Percentiles rank a stretch among this genome's conserved stretches.
These are phyloP conservation scores for Drosophila carrolli DNA, from an alignment of 1,140 invertebrate species.

Conservation along the genomic window DNA sequence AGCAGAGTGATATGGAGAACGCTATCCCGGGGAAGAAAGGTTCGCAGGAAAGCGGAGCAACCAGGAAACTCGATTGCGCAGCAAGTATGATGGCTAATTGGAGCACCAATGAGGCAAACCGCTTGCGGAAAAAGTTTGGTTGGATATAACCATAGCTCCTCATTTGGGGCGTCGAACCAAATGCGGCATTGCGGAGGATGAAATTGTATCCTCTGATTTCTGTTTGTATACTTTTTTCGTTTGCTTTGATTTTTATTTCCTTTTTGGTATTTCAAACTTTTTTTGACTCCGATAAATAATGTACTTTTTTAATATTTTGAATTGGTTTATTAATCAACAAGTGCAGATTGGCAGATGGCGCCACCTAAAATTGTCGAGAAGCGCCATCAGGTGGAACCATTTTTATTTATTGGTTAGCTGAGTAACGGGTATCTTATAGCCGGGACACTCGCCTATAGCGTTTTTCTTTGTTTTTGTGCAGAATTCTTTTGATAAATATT, in stretches of 20 bases:
- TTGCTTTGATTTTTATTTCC: too few species aligned
- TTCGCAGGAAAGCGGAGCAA: neutral
- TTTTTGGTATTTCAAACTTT: too few species aligned
- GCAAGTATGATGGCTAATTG: slow-evolving; percentile 87
- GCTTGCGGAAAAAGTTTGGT: slow-evolving; percentile 92
- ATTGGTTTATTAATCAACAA: too few species aligned
- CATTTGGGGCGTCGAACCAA: slow-evolving; percentile 87
- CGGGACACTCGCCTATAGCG: too few species aligned
- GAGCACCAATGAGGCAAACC: slow-evolving; percentile 92
- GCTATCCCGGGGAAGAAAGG: slow-evolving; percentile 31
- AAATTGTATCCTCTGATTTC: slow-evolving; percentile 59
- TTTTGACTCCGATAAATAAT: too few species aligned
- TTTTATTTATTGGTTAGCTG: too few species aligned
- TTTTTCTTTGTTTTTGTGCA: slow-evolving; percentile 19
- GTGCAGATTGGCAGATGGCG: too few species aligned
- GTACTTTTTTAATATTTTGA: too few species aligned
- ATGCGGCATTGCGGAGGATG: slow-evolving; percentile 92
- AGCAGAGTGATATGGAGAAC: slow-evolving; percentile 55
- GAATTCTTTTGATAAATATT: slow-evolving; percentile 57
- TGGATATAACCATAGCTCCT: slow-evolving; percentile 88
- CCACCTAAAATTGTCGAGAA: too few species aligned
- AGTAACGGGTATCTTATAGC: too few species aligned
- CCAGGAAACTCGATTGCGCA: slow-evolving; percentile 48
- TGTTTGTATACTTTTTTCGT: too few species aligned
- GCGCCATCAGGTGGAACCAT: too few species aligned